Evolutionary conservation across 2,113 vertebrate species (phyloP).

Genomic region (Aphyosemion australe): DNA sequence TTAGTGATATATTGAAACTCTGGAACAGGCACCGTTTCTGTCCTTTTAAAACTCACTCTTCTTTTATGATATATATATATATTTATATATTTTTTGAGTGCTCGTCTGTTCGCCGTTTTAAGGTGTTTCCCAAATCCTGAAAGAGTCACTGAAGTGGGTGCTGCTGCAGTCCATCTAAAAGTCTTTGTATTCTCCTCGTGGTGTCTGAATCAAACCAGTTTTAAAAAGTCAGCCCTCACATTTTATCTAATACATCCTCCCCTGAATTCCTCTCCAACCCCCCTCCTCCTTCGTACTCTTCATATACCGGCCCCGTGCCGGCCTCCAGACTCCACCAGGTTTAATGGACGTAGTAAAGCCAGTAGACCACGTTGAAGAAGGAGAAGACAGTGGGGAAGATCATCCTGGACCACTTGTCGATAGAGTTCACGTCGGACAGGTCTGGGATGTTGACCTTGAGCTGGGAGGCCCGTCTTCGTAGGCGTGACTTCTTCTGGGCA

Average conservation of each 20-base stretch:
- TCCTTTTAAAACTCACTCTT: slow-evolving; percentile 87
- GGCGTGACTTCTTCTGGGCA: slow-evolving; percentile 96
- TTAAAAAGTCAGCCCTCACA: slow-evolving; percentile 67
- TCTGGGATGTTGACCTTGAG: slow-evolving; percentile 99
- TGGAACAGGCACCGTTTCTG: slow-evolving; percentile 78
- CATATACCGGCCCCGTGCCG: slow-evolving; percentile 41
- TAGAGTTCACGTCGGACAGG: slow-evolving; percentile 99
- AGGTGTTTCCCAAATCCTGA: slow-evolving; percentile 75
- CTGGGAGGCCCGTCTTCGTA: slow-evolving; percentile 95
- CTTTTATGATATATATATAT: slow-evolving; percentile 15
- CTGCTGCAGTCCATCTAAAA: slow-evolving; percentile 73
- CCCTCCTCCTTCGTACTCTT: slow-evolving; percentile 53
- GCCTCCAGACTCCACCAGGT: slow-evolving; percentile 59
- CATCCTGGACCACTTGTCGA: slow-evolving; percentile 98
- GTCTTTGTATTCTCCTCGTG: slow-evolving; percentile 52
- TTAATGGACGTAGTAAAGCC: slow-evolving; percentile 99
- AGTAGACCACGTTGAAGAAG: slow-evolving; percentile 99
- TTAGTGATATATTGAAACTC: slow-evolving; percentile 82
- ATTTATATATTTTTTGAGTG: slow-evolving; percentile 71
- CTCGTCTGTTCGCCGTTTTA: slow-evolving; percentile 76
- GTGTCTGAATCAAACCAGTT: slow-evolving; percentile 72
- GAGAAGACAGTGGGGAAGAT: slow-evolving; percentile 99
- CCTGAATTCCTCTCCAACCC: slow-evolving; percentile 43
- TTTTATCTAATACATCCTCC: slow-evolving; percentile 64
- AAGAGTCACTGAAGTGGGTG: slow-evolving; percentile 75